Evolutionary conservation across 2,797 vertebrate genomes (phyloP).

Genomic region (Tamandua tetradactyla): DNA sequence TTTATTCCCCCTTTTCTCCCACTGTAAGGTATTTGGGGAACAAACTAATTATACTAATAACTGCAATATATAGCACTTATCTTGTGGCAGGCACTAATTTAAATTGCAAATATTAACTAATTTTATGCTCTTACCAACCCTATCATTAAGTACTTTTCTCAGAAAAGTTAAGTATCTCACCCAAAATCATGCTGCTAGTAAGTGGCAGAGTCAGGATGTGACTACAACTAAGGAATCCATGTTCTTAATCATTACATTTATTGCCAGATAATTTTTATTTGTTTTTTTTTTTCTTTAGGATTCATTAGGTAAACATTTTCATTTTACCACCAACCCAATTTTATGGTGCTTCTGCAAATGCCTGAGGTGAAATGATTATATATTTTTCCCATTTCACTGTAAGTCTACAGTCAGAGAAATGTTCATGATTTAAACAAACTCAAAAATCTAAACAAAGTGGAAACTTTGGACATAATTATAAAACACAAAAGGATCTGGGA

Average conservation of each 20-base stretch:
- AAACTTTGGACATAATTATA: not conserved
- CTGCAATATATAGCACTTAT: not conserved
- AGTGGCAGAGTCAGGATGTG: not conserved
- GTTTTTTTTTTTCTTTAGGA: not conserved
- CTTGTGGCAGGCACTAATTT: not conserved
- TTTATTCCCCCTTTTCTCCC: not conserved
- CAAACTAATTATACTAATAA: not conserved
- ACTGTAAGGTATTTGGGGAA: not conserved
- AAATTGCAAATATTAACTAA: not conserved
- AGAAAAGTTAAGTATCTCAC: not conserved
- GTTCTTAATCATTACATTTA: accelerated
- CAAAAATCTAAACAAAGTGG: not conserved
- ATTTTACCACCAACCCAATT: not conserved
- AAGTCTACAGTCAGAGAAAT: not conserved
- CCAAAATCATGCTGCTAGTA: not conserved
- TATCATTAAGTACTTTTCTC: not conserved
- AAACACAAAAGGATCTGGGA: not conserved
- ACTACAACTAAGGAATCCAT: not conserved
- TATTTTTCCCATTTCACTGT: not conserved
- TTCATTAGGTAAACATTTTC: not conserved
- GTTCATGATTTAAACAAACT: not conserved
- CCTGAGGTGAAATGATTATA: not conserved
- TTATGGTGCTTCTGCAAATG: not conserved
- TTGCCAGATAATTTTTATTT: not conserved
- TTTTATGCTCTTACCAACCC: not conserved